Percentiles rank a stretch among this genome's conserved stretches.
These are phyloP conservation scores for Neodiprion pinetum DNA, from an alignment of 1,140 invertebrate species.

Conservation along the genomic window DNA sequence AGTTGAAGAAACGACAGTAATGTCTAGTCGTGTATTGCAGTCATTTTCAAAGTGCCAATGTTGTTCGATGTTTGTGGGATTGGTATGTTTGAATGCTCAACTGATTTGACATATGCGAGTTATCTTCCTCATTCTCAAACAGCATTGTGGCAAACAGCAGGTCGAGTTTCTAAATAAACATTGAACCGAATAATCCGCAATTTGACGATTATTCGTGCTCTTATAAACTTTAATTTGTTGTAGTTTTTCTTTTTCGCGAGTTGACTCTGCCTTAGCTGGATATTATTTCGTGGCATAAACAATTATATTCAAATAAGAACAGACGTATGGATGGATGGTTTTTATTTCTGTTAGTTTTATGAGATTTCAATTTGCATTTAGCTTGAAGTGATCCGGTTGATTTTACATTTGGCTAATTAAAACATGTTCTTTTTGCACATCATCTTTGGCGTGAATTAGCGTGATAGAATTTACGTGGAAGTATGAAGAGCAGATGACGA, in stretches of 20 bases:
- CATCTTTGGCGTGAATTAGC: background rate
- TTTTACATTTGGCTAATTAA: background rate
- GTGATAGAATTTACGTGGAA: background rate
- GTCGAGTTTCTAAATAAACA: conserved; percentile 8
- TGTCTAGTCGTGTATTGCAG: background rate
- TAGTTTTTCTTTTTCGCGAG: background rate
- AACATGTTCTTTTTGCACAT: background rate
- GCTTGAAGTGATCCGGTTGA: background rate
- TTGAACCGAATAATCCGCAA: conserved; percentile 24
- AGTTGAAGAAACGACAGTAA: too few relatives aligned
- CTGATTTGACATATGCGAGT: conserved; percentile 17
- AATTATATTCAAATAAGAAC: background rate
- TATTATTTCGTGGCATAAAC: too few relatives aligned
- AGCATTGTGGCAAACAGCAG: conserved; percentile 9
- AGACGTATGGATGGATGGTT: too few relatives aligned
- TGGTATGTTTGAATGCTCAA: conserved; percentile 11
- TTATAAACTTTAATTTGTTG: conserved; percentile 12
- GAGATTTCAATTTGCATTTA: too few relatives aligned
- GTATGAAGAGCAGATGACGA: background rate
- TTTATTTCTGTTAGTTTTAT: too few relatives aligned
- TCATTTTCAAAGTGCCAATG: conserved; percentile 46
- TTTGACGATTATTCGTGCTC: conserved; percentile 22
- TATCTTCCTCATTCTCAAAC: conserved; percentile 26
- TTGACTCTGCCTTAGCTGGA: background rate
- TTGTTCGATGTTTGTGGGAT: conserved; percentile 33